Base-by-base conservation (phyloP, 2,797 vertebrate species). In the Syngnathus rostellatus region DNA sequence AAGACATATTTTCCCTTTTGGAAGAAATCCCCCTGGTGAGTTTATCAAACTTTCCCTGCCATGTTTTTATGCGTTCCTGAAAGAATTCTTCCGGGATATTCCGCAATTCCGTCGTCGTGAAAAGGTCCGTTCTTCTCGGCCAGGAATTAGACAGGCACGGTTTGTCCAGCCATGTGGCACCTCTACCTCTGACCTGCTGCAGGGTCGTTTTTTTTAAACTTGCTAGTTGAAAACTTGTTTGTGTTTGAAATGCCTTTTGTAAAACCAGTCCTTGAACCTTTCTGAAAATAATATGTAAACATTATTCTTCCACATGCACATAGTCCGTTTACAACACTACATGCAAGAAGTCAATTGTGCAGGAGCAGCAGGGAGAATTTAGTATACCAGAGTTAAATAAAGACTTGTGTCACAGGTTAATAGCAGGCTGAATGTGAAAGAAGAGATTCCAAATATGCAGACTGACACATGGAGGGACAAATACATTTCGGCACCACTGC, bases 301-400 rank as follows among this genome's bases (percentile, higher is more conserved):
- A 45, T 45, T 46, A 14, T 14, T 46, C 14, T 46, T 17, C 5
- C 17, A 17, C 17, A 16, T 45, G 10, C 43, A 43, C 8, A 2
- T 10, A 16, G 43, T 17, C 16, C 10, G 50, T 8, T 21, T 19
- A 51, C 17, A n/a, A n/a, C 6, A 17, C 14, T 6, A 17, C n/a
- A 21, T 51, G n/a, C 45, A 46, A 46, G 14, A 46, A 17, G 11
- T 43, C 41, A 9, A 11, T 11, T 58, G 31, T 57, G 55, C 17
- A 23, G 19, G 37, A 39, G 68, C 55, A 62, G 68, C 50, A 70
- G 60, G 53, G 62, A 43, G 72, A 68, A 68, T 23, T 53, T 64
- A 50, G 57, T 70, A 71, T 21, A 51, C n/a, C 10, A 3, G 66
- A 10, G 63, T 45, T 62, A 45, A 43, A 10, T 61, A 50, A 17